These are phyloP conservation scores for Synanthedon formicaeformis DNA, from an alignment of 2,888 invertebrate species.

Conservation along the genomic window DNA sequence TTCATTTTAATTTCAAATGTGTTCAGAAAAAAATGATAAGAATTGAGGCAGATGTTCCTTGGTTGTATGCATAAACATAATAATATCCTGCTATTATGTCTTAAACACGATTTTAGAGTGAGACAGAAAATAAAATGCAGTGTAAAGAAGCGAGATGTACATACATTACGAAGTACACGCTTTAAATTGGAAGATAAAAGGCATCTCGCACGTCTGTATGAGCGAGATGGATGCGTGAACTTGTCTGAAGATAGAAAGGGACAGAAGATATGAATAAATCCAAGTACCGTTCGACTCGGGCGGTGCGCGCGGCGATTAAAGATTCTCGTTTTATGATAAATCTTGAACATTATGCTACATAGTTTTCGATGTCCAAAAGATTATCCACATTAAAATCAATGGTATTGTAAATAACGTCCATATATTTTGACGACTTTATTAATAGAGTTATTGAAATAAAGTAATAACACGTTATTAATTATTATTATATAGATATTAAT, in stretches of 20 bases:
- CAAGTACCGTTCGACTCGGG: constrained; percentile 2
- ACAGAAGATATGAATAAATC: not conserved
- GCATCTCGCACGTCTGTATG: not conserved
- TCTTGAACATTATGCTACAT: constrained; percentile 1
- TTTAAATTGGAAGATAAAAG: not conserved
- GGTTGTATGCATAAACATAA: no score
- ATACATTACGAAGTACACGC: not conserved
- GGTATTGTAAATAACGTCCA: not conserved
- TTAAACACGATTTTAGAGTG: not conserved
- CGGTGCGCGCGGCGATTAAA: constrained; percentile 7
- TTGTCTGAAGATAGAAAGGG: not conserved
- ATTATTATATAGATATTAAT: no score
- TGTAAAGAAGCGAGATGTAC: not conserved
- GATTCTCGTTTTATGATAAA: constrained; percentile 4
- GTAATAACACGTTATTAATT: no score
- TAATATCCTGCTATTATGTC: no score
- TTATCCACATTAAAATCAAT: constrained; percentile 1
- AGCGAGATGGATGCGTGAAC: not conserved
- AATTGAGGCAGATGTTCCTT: no score
- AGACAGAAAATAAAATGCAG: not conserved
- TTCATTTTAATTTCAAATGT: no score
- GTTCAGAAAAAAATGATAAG: no score
- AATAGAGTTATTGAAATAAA: not conserved
- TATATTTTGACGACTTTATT: not conserved
- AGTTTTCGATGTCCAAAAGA: constrained; percentile 1